Conservation (phyloP, 2,113 vertebrate genomes). For the Zosterops pallidus region DNA sequence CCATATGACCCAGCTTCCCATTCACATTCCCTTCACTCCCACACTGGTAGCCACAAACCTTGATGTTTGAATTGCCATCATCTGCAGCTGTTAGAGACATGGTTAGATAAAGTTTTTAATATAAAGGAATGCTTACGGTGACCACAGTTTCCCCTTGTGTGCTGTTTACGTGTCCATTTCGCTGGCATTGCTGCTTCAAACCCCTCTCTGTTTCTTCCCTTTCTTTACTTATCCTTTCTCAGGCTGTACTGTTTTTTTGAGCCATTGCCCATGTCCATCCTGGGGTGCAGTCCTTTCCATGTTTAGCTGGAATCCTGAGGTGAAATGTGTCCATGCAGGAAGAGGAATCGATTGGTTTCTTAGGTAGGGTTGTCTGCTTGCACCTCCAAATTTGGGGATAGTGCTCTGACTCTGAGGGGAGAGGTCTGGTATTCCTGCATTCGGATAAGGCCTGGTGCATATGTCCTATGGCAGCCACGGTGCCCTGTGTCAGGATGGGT, state of each 20-base stretch:
- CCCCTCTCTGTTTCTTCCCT: background rate
- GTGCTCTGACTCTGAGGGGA: background rate
- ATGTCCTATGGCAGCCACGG: background rate
- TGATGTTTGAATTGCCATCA: background rate
- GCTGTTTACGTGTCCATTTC: background rate
- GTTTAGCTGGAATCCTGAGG: background rate
- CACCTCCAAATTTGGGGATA: background rate
- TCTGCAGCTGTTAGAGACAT: background rate
- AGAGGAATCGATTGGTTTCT: background rate
- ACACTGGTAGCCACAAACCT: background rate
- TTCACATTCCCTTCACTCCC: background rate
- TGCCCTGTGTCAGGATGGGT: background rate
- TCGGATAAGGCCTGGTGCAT: background rate
- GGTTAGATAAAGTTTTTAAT: conserved; percentile 14
- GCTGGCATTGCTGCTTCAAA: background rate
- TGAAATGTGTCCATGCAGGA: background rate
- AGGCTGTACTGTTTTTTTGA: background rate
- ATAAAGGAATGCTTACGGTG: conserved; percentile 39
- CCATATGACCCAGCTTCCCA: background rate
- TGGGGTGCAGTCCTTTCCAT: background rate
- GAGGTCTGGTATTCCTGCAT: background rate
- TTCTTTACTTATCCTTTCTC: background rate
- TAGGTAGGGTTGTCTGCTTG: background rate
- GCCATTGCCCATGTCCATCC: background rate
- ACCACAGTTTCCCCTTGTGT: background rate